Evolutionary conservation across 2,113 vertebrate species (phyloP).

Genomic region (Anarhynchus alexandrinus): DNA sequence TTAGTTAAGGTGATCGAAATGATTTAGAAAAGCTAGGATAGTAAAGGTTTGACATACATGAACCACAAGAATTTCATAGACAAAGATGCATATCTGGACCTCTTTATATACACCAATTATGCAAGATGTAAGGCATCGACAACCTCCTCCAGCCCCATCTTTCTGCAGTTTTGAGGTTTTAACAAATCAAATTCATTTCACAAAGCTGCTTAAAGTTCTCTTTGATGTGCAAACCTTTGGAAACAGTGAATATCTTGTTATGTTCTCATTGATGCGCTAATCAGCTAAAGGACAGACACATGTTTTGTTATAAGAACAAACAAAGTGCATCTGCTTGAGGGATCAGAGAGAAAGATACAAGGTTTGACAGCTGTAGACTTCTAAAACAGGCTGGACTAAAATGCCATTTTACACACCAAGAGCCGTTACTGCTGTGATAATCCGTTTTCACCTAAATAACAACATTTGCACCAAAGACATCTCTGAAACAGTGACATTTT

Average conservation of each 20-base stretch:
- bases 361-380: slow-evolving; percentile 33
- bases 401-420: slow-evolving; percentile 16
- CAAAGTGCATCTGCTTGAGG: slow-evolving; percentile 47
- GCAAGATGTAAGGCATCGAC: background rate
- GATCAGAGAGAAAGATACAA: slow-evolving; percentile 18
- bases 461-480: background rate
- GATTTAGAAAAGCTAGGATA: background rate
- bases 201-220: slow-evolving; percentile 7
- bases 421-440: background rate
- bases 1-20: background rate
- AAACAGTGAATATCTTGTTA: slow-evolving; percentile 32
- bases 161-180: background rate
- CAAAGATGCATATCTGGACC: background rate
- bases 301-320: slow-evolving; percentile 54
- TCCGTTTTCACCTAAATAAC: slow-evolving; percentile 53
- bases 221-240: slow-evolving; percentile 40
- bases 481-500: slow-evolving; percentile 21
- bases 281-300: slow-evolving; percentile 49
- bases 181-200: slow-evolving; percentile 4
- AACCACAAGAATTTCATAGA: background rate
- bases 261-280: slow-evolving; percentile 38
- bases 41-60: background rate
- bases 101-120: background rate
- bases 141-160: background rate
- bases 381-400: slow-evolving; percentile 29